Evolutionary conservation across 2,888 invertebrate genomes (phyloP), one percentile per base, ranked within the genome.

Genomic region (Autographa gamma): DNA sequence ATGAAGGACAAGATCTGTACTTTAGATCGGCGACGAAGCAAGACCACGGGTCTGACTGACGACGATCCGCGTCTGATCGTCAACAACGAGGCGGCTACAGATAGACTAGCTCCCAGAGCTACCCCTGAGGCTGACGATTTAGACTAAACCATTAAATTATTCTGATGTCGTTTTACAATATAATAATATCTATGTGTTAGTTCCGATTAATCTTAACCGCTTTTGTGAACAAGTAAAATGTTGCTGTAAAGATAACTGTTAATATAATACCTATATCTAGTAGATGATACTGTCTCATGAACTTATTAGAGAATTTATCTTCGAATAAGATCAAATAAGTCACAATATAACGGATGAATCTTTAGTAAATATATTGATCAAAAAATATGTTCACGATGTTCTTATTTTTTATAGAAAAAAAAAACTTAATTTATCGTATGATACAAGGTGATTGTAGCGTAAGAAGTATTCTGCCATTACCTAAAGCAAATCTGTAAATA

Each of bases 401-500:
- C 74, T 82, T 82, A 83, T 86, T 86, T 85, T 89, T 86, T 83
- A 81, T 86, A 86, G 82, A 81, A 75, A 79, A 62, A 66, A 66
- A 64, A 85, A 81, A 80, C 79, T 81, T 84, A 82, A 85, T 81
- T 84, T 86, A 82, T 77, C 81, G 80, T 88, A 83, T 80, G 83
- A 77, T 81, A 81, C 77, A 84, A 86, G 92, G 93, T 93, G 93
- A 89, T 91, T 92, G 91, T 93, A 92, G 88, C 83, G 76, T 89
- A 87, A 93, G 86, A 85, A 81, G 81, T 86, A 85, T 88, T 92
- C 90, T 92, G 93, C 89, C 91, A 88, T 90, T 88, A 89, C 86
- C 84, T 82, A 84, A 88, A 90, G 90, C 91, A 86, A 88, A 87
- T 83, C 80, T 94, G 94, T 94, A 94, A 93, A 95, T 94, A 94